Base-by-base conservation (phyloP, 2,888 invertebrate species). In the Luperina nickerlii region DNA sequence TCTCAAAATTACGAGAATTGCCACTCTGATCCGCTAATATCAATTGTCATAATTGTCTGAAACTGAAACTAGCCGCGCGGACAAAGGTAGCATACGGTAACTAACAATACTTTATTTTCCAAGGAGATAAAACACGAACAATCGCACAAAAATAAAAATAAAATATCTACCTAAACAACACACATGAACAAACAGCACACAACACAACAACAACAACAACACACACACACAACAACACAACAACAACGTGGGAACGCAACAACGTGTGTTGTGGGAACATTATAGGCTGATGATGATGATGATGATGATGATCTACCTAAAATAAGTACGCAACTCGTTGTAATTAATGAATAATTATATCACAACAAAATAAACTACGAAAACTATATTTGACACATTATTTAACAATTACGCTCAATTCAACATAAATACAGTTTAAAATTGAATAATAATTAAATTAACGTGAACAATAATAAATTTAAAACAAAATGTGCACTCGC, bases 361-460 rank as follows among this genome's bases (percentile, higher is more conserved):
- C 42, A 42, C 72, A 67, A 63, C 70, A 27, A 15, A 75, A 84
- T 76, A 74, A 74, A 76, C 75, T 54, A 70, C 60, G 42, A 51
- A 60, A 81, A 73, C 76, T 80, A 77, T 60, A 73, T 80, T 86
- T 86, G 81, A 87, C 81, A 84, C 82, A 83, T 84, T 83, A 88
- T 86, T 86, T 83, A 82, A 88, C 79, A 88, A 86, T 88, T 84
- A 84, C 73, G 71, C 74, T 82, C 76, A 81, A 87, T 87, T 83
- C 79, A 84, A 89, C 81, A 74, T 84, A 90, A 90, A 85, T 77
- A 78, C 82, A 77, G 79, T 82, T 84, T 89, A 84, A 87, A 90
- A 90, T 88, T 90, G 83, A 89, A 89, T 85, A 78, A 87, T 87
- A 87, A 88, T 88, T 89, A 78, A 90, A 90, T 87, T 86, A 87